Conservation (phyloP, 2,113 vertebrate genomes). For the Catharus minimus region DNA sequence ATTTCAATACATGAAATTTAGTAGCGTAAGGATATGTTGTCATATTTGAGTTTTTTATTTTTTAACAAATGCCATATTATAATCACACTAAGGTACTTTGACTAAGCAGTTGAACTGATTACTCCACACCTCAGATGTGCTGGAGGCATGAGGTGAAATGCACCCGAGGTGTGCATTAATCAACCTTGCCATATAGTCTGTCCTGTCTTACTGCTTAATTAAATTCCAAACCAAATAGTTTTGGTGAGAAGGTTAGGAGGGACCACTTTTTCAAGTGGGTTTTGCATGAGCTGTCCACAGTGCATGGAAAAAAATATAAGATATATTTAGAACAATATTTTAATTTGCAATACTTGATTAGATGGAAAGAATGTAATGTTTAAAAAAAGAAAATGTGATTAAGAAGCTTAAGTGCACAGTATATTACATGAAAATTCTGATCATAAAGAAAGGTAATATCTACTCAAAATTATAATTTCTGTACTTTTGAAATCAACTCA, state of each 20-base stretch:
- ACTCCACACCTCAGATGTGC: conserved; percentile 62
- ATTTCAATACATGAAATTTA: neutral
- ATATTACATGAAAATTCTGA: conserved; percentile 84
- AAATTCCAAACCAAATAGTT: conserved; percentile 65
- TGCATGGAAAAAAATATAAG: conserved; percentile 54
- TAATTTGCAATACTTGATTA: conserved; percentile 72
- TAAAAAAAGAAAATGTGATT: conserved; percentile 77
- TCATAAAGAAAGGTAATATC: conserved; percentile 85
- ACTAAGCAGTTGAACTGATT: conserved; percentile 65
- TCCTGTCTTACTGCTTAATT: conserved; percentile 65
- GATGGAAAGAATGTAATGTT: conserved; percentile 72
- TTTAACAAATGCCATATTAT: conserved; percentile 35
- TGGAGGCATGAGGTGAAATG: conserved; percentile 60
- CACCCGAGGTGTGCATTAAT: conserved; percentile 68
- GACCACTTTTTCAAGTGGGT: conserved; percentile 12
- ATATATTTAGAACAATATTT: conserved; percentile 76
- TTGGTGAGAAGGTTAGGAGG: conserved; percentile 52
- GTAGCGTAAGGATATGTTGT: neutral
- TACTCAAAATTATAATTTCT: conserved; percentile 97
- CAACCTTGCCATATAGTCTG: conserved; percentile 41
- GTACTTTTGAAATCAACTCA: conserved; percentile 98
- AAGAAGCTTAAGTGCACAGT: conserved; percentile 78
- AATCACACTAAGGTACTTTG: conserved; percentile 47
- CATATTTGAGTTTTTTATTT: conserved; percentile 2
- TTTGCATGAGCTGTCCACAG: conserved; percentile 57